These are phyloP conservation scores for Magallana ariakensis DNA, from an alignment of 1,140 invertebrate species.

Conservation along the genomic window DNA sequence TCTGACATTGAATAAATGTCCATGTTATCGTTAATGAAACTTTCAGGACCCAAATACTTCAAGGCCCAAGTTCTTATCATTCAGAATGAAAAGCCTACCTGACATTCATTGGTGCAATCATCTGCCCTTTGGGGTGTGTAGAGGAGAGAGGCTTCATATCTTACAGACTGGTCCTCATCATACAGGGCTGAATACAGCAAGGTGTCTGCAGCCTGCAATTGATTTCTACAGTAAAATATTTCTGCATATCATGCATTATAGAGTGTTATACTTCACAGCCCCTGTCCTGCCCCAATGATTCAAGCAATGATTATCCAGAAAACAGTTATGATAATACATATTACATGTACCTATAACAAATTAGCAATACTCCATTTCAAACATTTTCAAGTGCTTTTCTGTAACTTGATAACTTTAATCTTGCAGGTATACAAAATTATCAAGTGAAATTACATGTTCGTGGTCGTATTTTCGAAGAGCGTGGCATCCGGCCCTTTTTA, in stretches of 20 bases:
- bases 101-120: slow-evolving; percentile 48
- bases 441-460: slow-evolving; percentile 19
- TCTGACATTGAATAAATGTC: no score
- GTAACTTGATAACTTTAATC: background rate
- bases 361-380: background rate
- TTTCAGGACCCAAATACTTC: no score
- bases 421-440: background rate
- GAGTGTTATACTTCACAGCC: background rate
- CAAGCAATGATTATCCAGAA: background rate
- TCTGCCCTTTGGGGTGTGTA: slow-evolving; percentile 57
- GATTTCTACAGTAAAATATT: background rate
- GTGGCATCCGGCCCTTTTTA: slow-evolving; percentile 52
- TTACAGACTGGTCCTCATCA: slow-evolving; percentile 63
- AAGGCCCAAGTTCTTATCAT: no score
- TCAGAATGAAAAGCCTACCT: background rate
- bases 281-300: background rate
- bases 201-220: slow-evolving; percentile 57
- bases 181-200: slow-evolving; percentile 57
- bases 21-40: no score
- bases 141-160: slow-evolving; percentile 57
- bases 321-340: background rate
- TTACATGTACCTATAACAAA: background rate
- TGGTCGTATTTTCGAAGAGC: slow-evolving; percentile 54
- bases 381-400: no score
- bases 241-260: background rate